phyloP scores from a whole-genome alignment of 2,113 vertebrate genomes.

The Barbus barbus region DNA sequence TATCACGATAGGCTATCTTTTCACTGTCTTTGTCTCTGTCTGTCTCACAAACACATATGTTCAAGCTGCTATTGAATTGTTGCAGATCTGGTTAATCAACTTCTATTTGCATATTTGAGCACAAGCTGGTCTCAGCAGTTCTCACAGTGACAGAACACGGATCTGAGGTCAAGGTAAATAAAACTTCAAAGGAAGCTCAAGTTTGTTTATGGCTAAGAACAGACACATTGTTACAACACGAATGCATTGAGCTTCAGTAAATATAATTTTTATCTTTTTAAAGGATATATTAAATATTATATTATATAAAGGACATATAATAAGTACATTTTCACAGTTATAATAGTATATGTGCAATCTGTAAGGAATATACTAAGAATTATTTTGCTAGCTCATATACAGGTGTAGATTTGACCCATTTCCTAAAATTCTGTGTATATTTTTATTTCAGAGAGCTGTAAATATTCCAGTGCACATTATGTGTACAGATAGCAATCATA shows the following conservation, averaged over 20 bases:
- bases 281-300: too few species aligned
- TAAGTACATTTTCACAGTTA: background rate
- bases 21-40: background rate
- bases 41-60: background rate
- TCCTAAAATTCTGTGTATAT: background rate
- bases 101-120: conserved; percentile 64
- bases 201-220: background rate
- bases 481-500: background rate
- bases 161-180: background rate
- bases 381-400: background rate
- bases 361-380: background rate
- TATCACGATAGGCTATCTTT: background rate
- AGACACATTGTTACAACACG: background rate
- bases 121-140: conserved; percentile 53
- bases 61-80: conserved; percentile 56
- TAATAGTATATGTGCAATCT: too few species aligned
- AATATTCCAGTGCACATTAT: background rate
- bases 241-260: background rate
- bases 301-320: background rate
- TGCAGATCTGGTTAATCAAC: conserved; percentile 69
- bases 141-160: background rate
- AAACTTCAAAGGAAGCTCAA: background rate
- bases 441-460: background rate
- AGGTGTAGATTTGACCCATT: background rate
- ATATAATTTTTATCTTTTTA: background rate